Evolutionary conservation across 2,888 invertebrate genomes (phyloP).

Genomic region (Gasteruption jaculator): DNA sequence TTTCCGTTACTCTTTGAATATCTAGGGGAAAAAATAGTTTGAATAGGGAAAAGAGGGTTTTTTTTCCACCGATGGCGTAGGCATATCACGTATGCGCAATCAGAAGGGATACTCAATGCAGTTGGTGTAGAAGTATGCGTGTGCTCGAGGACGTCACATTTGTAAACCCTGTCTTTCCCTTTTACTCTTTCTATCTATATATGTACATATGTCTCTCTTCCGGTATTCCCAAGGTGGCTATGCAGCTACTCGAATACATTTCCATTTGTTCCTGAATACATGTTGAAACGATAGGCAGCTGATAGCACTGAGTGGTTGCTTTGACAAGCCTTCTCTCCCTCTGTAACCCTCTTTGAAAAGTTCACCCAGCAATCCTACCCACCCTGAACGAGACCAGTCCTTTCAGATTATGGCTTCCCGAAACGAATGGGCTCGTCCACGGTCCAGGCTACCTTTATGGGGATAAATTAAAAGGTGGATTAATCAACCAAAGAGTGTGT

Average conservation of each 20-base stretch:
- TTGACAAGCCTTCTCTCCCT: conserved; percentile 26
- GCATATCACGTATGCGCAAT: conserved; percentile 31
- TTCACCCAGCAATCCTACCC: conserved; percentile 10
- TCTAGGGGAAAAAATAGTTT: no score
- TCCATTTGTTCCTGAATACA: conserved; percentile 27
- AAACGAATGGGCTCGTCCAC: conserved; percentile 32
- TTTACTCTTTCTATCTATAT: neutral
- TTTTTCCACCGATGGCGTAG: conserved; percentile 14
- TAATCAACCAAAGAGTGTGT: no score
- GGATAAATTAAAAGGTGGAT: conserved; percentile 35
- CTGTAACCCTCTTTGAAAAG: no score
- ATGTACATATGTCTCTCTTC: neutral
- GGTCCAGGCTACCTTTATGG: conserved; percentile 16
- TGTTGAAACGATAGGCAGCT: conserved; percentile 34
- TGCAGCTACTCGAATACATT: conserved; percentile 34
- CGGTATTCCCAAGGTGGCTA: conserved; percentile 34
- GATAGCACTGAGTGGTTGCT: conserved; percentile 33
- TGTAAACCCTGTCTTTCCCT: conserved; percentile 1
- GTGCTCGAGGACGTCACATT: conserved; percentile 9
- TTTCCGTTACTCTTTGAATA: no score
- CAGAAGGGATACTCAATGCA: conserved; percentile 24
- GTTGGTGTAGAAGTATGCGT: conserved; percentile 10
- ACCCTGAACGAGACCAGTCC: conserved; percentile 23
- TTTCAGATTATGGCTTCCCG: conserved; percentile 35
- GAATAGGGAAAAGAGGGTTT: neutral